Percentiles rank a stretch among this genome's conserved stretches.
Evolutionary conservation across 2,888 invertebrate species (phyloP).

Genomic region (Acanthoscelides obtectus): DNA sequence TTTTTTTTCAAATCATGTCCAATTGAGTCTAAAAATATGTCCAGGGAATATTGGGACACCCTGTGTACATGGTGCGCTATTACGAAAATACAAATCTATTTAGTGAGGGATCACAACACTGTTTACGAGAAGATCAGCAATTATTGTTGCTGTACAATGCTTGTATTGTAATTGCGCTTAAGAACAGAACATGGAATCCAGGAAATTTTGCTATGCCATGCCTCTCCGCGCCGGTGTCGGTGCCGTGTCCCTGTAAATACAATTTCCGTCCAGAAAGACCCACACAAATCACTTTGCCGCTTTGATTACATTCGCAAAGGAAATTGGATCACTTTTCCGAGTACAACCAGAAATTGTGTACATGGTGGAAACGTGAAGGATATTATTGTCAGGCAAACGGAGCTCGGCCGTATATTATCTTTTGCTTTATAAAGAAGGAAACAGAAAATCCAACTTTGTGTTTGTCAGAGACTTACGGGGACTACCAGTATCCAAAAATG

Average conservation of each 20-base stretch:
- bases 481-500: too few species aligned
- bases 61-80: too few species aligned
- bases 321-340: not conserved
- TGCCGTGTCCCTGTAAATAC: not conserved
- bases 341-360: not conserved
- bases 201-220: not conserved
- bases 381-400: not conserved
- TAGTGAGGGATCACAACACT: too few species aligned
- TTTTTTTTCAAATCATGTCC: too few species aligned
- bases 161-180: not conserved
- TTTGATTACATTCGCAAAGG: not conserved
- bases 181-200: not conserved
- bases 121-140: too few species aligned
- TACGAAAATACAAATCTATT: too few species aligned
- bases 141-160: not conserved
- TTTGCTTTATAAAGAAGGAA: too few species aligned
- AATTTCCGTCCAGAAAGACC: not conserved
- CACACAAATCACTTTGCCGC: not conserved
- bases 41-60: too few species aligned
- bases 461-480: too few species aligned
- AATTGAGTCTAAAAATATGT: too few species aligned
- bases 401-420: too few species aligned
- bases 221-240: not conserved
- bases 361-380: not conserved
- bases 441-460: too few species aligned